Base-by-base conservation (phyloP, 2,888 invertebrate genomes). In the Tipula lateralis region DNA sequence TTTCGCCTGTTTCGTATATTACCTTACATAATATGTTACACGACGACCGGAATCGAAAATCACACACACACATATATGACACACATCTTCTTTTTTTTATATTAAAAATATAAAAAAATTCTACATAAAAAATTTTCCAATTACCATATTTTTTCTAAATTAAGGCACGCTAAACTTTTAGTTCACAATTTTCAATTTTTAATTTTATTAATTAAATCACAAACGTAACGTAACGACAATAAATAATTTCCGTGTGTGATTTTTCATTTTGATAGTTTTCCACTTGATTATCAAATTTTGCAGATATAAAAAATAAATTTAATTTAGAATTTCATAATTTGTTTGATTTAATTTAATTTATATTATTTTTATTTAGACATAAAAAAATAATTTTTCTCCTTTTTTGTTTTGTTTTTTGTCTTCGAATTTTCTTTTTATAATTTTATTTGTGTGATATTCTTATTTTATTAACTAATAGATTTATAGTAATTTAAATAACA, bases 131-230 rank as follows among this genome's bases (percentile, higher is more conserved):
- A 24, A 66, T 24, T 66, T 66, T 66, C 24, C 66, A 66, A 66
- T 66, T 66, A 24, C 66, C 66, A 66, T 66, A 24, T 66, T 66
- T 66, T 44, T 66, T 66, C 66, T 66, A 66, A 66, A 66, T 66
- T 66, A 66, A 66, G 66, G 66, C 66, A 66, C 66, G 66, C 66
- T 24, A 66, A 66, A 24, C 66, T 66, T 66, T 66, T 24, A 66
- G 66, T 66, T 66, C 16, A 50, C 44, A 50, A 50, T 50, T 50
- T 50, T 50, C 16, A 50, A 6, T 50, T 66, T 66, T 66, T 66
- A 66, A 66, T 66, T 66, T 66, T 66, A 24, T 66, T 66, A 66
- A 66, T 66, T 24, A 66, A 66, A 66, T 24, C 24, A 16, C 44
- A 50, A 50, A 24, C 66, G 24, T 66, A 66, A 50, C 44, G 44